These are phyloP conservation scores for Cyprinodon variegatus DNA, from an alignment of 2,113 vertebrate genomes.

Conservation along the genomic window DNA sequence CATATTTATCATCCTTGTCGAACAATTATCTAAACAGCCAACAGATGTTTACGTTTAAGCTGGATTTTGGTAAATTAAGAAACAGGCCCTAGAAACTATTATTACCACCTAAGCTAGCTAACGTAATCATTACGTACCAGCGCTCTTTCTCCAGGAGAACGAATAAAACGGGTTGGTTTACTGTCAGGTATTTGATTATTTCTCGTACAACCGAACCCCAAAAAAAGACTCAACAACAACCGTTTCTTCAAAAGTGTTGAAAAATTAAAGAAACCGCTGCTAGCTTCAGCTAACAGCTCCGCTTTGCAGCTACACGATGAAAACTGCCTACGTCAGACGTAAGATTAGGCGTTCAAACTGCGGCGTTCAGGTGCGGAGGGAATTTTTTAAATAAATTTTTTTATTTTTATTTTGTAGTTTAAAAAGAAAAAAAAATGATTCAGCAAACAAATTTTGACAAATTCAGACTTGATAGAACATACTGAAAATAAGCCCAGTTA, in stretches of 20 bases:
- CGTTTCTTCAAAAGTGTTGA: background rate
- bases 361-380: slow-evolving; percentile 8
- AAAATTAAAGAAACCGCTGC: background rate
- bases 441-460: background rate
- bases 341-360: background rate
- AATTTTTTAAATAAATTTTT: background rate
- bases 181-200: accelerated
- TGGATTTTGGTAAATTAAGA: background rate
- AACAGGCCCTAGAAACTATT: slow-evolving; percentile 45
- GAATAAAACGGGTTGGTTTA: background rate
- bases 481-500: background rate
- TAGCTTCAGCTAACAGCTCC: slow-evolving; percentile 20
- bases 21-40: accelerated
- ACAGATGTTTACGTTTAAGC: background rate
- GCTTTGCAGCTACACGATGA: slow-evolving; percentile 11
- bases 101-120: slow-evolving; percentile 34
- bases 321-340: slow-evolving; percentile 45
- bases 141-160: slow-evolving; percentile 27
- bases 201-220: background rate
- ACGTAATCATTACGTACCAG: slow-evolving; percentile 56
- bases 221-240: background rate
- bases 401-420: no score
- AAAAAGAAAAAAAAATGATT: background rate
- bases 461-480: background rate
- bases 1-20: accelerated